These are phyloP conservation scores for Bombus affinis DNA, from an alignment of 1,140 invertebrate genomes.

Conservation along the genomic window DNA sequence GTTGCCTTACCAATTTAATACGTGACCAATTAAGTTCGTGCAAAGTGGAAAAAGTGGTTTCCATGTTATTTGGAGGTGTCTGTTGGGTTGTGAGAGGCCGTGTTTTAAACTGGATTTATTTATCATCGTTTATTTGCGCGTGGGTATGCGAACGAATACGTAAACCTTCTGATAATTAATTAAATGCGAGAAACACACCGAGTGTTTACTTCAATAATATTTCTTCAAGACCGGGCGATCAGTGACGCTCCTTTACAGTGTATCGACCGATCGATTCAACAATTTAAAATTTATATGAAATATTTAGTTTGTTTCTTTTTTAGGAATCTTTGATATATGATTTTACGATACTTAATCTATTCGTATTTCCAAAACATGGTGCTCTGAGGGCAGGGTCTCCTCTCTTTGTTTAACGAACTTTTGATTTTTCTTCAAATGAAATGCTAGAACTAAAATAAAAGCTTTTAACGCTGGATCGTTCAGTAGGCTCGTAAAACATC, in stretches of 20 bases:
- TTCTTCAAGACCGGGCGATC: neutral
- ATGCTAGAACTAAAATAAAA: too few relatives aligned
- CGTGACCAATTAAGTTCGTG: slow-evolving; percentile 7
- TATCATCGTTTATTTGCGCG: neutral
- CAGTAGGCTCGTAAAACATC: neutral
- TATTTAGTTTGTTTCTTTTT: too few relatives aligned
- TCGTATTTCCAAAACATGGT: too few relatives aligned
- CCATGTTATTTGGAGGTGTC: neutral
- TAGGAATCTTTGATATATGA: too few relatives aligned
- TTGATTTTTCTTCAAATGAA: too few relatives aligned
- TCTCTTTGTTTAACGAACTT: too few relatives aligned
- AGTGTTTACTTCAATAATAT: too few relatives aligned
- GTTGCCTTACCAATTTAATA: neutral
- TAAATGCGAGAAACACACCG: neutral
- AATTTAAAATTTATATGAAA: neutral
- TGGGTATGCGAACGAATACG: neutral
- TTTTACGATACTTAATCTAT: too few relatives aligned
- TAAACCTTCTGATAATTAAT: neutral
- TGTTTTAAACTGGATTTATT: neutral
- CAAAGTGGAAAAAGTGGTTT: neutral
- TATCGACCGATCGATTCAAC: neutral
- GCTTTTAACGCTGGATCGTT: neutral
- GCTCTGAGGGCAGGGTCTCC: too few relatives aligned
- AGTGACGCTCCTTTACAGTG: neutral
- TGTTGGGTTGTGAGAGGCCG: neutral